Evolutionary conservation across 30 jellyfish, hydroid and myxozoan genomes (phyloP).

Genomic region (Aurelia coerulea): DNA sequence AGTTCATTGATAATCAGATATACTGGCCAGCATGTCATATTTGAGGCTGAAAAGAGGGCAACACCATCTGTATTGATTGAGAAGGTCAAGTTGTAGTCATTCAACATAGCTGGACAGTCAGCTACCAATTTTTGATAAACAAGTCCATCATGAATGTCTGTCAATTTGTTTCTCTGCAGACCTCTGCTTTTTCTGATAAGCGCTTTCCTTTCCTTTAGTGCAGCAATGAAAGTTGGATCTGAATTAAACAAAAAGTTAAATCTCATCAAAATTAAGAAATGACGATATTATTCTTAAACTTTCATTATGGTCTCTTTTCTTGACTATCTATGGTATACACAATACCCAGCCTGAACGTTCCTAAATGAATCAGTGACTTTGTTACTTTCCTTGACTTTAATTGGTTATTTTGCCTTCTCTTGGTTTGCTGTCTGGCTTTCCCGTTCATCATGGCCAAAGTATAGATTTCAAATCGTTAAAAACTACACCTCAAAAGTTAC

Average conservation of each 20-base stretch:
- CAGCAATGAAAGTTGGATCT: slow-evolving; percentile 13
- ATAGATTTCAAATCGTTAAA: too few species aligned
- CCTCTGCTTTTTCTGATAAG: slow-evolving; percentile 20
- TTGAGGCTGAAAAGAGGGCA: slow-evolving; percentile 17
- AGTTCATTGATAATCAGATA: neutral
- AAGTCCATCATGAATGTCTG: slow-evolving; percentile 21
- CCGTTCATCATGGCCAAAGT: too few species aligned
- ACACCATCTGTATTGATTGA: slow-evolving; percentile 17
- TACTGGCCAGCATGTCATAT: neutral
- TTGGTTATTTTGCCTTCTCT: too few species aligned
- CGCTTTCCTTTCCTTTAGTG: slow-evolving; percentile 2
- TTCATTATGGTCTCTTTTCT: too few species aligned
- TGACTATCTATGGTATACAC: too few species aligned
- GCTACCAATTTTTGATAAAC: slow-evolving; percentile 5
- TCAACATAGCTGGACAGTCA: slow-evolving; percentile 17
- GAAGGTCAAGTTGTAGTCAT: slow-evolving; percentile 14
- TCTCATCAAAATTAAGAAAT: neutral
- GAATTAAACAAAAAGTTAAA: neutral
- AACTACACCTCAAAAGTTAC: too few species aligned
- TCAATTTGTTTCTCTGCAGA: neutral
- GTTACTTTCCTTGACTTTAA: too few species aligned
- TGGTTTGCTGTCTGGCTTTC: too few species aligned
- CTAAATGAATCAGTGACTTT: too few species aligned
- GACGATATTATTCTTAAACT: too few species aligned
- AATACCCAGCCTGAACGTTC: too few species aligned